Evolutionary conservation across 2,888 invertebrate genomes (phyloP).

Genomic region (Ophion ventricosus): DNA sequence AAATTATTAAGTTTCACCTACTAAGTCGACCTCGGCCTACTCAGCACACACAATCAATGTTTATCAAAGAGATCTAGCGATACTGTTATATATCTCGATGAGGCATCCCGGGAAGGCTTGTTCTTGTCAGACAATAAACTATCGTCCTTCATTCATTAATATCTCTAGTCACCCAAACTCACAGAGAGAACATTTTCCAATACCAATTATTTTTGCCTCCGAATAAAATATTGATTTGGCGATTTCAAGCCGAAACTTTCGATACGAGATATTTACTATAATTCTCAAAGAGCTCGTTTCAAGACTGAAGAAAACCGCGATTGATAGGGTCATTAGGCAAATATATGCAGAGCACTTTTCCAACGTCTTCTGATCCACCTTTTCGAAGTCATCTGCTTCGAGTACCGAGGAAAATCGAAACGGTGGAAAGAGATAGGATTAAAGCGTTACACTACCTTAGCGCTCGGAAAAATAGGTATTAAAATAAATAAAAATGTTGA

Average conservation of each 20-base stretch:
- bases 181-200: not conserved
- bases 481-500: too few species aligned
- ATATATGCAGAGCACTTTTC: conserved; percentile 42
- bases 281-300: conserved; percentile 37
- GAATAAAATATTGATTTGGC: conserved; percentile 41
- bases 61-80: conserved; percentile 49
- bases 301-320: not conserved
- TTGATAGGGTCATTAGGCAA: not conserved
- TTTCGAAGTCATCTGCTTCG: conserved; percentile 39
- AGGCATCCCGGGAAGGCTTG: not conserved
- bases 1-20: conserved; percentile 35
- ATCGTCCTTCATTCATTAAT: not conserved
- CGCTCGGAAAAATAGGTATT: too few species aligned
- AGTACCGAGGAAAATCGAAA: conserved; percentile 1
- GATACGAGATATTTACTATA: conserved; percentile 30
- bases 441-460: too few species aligned
- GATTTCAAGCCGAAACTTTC: conserved; percentile 29
- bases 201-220: not conserved
- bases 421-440: conserved; percentile 38
- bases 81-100: not conserved
- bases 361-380: conserved; percentile 31
- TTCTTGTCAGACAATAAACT: not conserved
- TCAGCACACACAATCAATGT: conserved; percentile 48
- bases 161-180: not conserved
- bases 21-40: conserved; percentile 59